Evolutionary conservation across 2,888 invertebrate species (phyloP).

Genomic region (Daptonema setosum): DNA sequence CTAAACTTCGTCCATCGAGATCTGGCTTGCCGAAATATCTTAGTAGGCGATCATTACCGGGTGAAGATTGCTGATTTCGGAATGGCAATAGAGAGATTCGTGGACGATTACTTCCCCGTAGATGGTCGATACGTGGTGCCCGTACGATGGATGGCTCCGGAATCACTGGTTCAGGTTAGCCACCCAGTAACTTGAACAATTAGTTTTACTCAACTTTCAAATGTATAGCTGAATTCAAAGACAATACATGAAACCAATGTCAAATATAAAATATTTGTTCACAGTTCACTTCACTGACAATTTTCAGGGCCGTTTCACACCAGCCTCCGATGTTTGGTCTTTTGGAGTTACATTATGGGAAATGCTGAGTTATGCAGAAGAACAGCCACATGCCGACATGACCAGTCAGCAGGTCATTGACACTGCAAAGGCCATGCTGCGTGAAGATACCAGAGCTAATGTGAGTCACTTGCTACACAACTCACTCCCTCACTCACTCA

Average conservation of each 20-base stretch:
- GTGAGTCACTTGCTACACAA: no score
- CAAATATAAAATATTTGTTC: background rate
- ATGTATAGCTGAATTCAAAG: no score
- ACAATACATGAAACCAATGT: background rate
- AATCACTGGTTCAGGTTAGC: slow-evolving; percentile 38
- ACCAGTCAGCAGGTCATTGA: slow-evolving; percentile 57
- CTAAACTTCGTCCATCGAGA: slow-evolving; percentile 71
- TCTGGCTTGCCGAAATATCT: slow-evolving; percentile 60
- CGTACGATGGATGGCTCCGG: slow-evolving; percentile 73
- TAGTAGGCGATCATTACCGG: slow-evolving; percentile 45
- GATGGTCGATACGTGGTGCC: slow-evolving; percentile 51
- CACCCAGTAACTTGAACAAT: background rate
- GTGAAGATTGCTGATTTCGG: slow-evolving; percentile 64
- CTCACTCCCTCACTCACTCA: no score
- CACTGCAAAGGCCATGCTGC: no score
- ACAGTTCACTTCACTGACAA: background rate
- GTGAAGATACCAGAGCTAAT: no score
- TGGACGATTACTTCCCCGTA: slow-evolving; percentile 55
- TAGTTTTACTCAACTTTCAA: background rate
- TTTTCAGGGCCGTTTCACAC: slow-evolving; percentile 54
- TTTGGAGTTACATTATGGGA: slow-evolving; percentile 67
- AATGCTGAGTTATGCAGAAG: slow-evolving; percentile 50
- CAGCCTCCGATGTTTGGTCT: slow-evolving; percentile 70
- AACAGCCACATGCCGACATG: slow-evolving; percentile 51
- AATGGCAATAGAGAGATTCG: slow-evolving; percentile 54